Evolutionary conservation across 92 coral and sea anemone genomes (phyloP).

Genomic region (Epizoanthus illoricatus): DNA sequence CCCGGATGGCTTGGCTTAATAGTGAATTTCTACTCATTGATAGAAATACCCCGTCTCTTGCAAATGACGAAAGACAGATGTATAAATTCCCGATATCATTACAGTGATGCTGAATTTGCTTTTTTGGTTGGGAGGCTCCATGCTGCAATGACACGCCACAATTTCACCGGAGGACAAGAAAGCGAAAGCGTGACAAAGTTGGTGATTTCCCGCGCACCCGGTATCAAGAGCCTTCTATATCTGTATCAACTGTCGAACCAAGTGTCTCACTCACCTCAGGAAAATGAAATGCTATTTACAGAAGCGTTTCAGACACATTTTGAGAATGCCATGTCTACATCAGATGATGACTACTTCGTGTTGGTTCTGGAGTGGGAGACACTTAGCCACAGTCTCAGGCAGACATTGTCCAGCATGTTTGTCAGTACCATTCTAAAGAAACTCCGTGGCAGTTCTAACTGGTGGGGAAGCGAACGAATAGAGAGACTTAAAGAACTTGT

Average conservation of each 20-base stretch:
- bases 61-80: slow-evolving; percentile 6
- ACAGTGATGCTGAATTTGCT: neutral
- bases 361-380: slow-evolving; percentile 4
- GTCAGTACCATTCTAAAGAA: neutral
- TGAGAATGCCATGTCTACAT: neutral
- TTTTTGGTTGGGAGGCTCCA: neutral
- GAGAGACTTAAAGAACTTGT: neutral
- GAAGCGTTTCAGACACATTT: neutral
- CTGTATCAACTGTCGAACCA: neutral
- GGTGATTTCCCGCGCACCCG: neutral
- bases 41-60: slow-evolving; percentile 5
- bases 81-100: neutral
- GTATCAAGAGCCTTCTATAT: neutral
- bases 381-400: neutral
- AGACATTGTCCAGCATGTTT: neutral
- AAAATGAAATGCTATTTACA: neutral
- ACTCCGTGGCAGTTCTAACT: neutral
- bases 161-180: neutral
- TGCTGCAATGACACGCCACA: neutral
- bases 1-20: slow-evolving; percentile 16
- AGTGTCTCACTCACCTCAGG: neutral
- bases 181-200: neutral
- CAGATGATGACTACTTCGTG: neutral
- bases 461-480: slow-evolving; percentile 16
- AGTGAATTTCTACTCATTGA: slow-evolving; percentile 6